Base-by-base conservation (phyloP, 2,113 vertebrate genomes). In the Pelvicachromis taeniatus region DNA sequence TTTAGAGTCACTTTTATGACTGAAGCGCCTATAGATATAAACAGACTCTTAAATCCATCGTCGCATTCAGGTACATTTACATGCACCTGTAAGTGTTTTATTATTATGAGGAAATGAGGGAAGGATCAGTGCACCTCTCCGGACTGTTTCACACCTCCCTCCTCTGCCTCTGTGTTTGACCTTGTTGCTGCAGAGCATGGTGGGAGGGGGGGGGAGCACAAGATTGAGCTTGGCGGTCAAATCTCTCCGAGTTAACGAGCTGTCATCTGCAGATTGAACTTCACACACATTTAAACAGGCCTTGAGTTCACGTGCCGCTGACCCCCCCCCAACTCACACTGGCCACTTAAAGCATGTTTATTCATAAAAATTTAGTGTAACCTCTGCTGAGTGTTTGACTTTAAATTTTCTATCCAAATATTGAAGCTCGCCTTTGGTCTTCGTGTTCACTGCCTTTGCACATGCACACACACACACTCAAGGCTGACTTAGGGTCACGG, bases 231-330 rank as follows among this genome's bases (percentile, higher is more conserved):
- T 88, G 88, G 77, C 68, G 85, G 92, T 94, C 91, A 90, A 85
- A 93, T 84, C 90, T 86, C 87, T 85, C 61, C 10, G 68, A 82
- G 91, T 90, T 95, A 94, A 94, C 82, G 89, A 93, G 92, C 94
- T 94, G 94, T 95, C 93, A 95, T 86, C 73, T 89, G 92, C 94
- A 95, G 92, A 42, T 86, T 77, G 81, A 85, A 83, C 92, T 93
- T 95, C 94, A 88, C 94, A 94, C 94, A 93, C 90, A 77, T 56
- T 33, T 42, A 75, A 65, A 56, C 75, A 82, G 59, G 80, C 83
- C 54, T 50, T 0, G 9, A 59, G 79, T 85, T 87, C 77, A 82
- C n/a, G 42, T 35, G 77, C 77, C 3, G 12, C 56, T 81, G 91
- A 89, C 78, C 87, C 86, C 87, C 85, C 19, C 33, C 35, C 21